Conservation (phyloP, 2,797 vertebrate genomes). For the Gallinago stenura region DNA sequence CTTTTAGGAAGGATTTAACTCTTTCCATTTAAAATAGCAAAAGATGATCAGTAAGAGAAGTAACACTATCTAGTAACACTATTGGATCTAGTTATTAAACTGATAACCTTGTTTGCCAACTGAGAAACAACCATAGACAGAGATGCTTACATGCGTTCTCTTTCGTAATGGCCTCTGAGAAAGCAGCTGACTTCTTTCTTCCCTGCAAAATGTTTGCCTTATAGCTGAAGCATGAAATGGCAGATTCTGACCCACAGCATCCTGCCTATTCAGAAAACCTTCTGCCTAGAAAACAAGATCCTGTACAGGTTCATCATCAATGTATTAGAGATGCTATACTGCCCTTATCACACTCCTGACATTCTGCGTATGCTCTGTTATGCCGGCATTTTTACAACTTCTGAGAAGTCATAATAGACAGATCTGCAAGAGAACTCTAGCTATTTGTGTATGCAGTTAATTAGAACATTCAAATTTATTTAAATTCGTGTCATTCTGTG, state of each 20-base stretch:
- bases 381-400: not conserved
- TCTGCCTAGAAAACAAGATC: not conserved
- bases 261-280: not conserved
- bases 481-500: constrained; percentile 61
- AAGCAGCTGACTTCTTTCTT: not conserved
- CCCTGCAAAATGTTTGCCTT: not conserved
- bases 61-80: not conserved
- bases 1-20: not conserved
- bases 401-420: not conserved
- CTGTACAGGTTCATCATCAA: not conserved
- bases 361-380: not conserved
- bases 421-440: constrained; percentile 12
- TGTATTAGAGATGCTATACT: not conserved
- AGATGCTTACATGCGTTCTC: not conserved
- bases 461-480: constrained; percentile 70
- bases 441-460: constrained; percentile 58
- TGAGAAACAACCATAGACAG: not conserved
- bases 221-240: not conserved
- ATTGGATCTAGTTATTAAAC: not conserved
- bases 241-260: not conserved
- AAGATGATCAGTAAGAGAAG: not conserved
- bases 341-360: not conserved
- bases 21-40: not conserved
- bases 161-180: not conserved
- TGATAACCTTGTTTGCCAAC: not conserved